Evolutionary conservation across 2,113 vertebrate genomes (phyloP).

Genomic region (Gadus chalcogrammus): DNA sequence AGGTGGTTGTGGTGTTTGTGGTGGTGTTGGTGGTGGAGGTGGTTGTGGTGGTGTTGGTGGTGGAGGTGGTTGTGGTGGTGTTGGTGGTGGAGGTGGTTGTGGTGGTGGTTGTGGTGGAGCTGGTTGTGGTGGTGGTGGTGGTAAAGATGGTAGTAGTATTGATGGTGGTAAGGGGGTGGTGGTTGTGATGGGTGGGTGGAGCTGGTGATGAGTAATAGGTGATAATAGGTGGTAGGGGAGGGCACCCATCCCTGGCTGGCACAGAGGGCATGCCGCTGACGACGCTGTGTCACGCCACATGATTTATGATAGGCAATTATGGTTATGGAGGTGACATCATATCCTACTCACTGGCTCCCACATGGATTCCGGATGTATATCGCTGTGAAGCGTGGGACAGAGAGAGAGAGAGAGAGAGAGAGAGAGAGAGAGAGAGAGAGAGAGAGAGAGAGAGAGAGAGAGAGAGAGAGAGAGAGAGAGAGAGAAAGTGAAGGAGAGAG

Average conservation of each 20-base stretch:
- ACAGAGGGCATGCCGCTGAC: conserved; percentile 62
- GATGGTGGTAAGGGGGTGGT: no score
- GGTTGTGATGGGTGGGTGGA: no score
- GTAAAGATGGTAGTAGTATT: no score
- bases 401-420: no score
- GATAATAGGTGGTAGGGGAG: conserved; percentile 43
- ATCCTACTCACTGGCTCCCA: conserved; percentile 55
- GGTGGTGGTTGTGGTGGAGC: no score
- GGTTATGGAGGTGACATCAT: conserved; percentile 74
- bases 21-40: no score
- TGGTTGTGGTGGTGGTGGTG: no score
- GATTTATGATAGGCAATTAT: conserved; percentile 80
- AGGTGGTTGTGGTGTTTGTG: no score
- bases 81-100: no score
- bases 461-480: conserved; percentile 3
- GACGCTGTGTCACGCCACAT: conserved; percentile 68
- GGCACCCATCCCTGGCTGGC: conserved; percentile 63
- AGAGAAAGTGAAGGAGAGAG: not conserved
- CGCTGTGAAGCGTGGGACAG: not conserved
- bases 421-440: conserved; percentile 1
- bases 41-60: no score
- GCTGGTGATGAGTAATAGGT: no score
- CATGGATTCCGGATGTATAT: conserved; percentile 32
- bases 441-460: not conserved
- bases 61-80: no score